Base-by-base conservation (phyloP, 2,888 invertebrate species). In the Monopis laevigella region DNA sequence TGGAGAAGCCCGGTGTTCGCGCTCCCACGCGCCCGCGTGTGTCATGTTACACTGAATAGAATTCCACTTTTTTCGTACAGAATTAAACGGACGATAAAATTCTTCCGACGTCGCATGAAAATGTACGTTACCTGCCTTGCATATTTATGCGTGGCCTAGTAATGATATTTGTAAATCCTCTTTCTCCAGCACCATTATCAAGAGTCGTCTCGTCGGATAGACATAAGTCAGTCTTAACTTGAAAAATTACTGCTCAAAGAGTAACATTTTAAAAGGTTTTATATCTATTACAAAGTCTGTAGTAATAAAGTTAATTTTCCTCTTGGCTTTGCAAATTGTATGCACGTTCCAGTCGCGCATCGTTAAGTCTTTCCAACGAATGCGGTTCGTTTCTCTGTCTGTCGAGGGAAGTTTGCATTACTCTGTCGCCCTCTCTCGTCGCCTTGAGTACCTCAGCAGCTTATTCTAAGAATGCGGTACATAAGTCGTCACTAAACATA, bases 121-220 rank as follows among this genome's bases (percentile, higher is more conserved):
- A 80, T 78, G 77, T 78, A 72, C 77, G 75, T 77, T 73, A 78
- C 80, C 77, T 77, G 80, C 65, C 80, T 72, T 78, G 80, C 80
- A 80, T 80, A 78, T 75, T 80, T 78, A 80, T 78, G 73, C 66
- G 74, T 71, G 66, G 58, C 67, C 61, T 61, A 60, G 75, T 80
- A 78, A 80, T 80, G 77, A 80, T 73, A 71, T 75, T 78, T 75
- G 75, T 65, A 59, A 72, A 69, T 67, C 62, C 63, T 62, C 54
- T 58, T 49, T 54, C 55, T 56, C 58, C 55, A 58, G 59, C 61
- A 59, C 53, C 67, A 70, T 73, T 72, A 75, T 75, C 75, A 75
- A 62, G 27, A 36, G 24, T 24, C 32, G n/a, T 14, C 32, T 32
- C 32, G 32, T 17, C 14, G 32, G 17, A 13, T 17, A 2, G 32